Percentiles rank a stretch among this genome's conserved stretches.
Conservation (phyloP, 2,113 vertebrate genomes). For the Balaeniceps rex region DNA sequence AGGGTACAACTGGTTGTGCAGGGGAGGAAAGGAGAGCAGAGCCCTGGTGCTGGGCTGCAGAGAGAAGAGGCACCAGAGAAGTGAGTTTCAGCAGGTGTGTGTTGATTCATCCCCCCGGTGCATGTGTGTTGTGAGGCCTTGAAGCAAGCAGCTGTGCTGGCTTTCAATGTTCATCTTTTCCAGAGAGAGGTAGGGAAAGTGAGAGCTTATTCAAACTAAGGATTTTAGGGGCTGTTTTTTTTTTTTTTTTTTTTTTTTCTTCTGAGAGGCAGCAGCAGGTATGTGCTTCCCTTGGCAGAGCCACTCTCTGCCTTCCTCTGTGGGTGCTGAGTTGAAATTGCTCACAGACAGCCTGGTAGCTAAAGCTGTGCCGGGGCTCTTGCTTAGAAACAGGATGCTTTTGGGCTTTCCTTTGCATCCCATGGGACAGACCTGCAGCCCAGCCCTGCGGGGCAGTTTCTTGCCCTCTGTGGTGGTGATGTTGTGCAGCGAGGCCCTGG, state of each 20-base stretch:
- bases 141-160: not conserved
- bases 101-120: not conserved
- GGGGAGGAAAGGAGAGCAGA: not conserved
- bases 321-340: not conserved
- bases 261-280: not conserved
- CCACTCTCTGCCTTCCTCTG: not conserved
- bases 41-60: not conserved
- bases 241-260: not conserved
- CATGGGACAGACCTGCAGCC: not conserved
- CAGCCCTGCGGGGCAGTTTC: accelerated
- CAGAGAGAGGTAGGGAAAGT: not conserved
- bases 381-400: not conserved
- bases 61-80: not conserved
- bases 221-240: not conserved
- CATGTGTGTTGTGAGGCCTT: no score
- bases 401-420: not conserved
- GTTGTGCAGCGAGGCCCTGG: not conserved
- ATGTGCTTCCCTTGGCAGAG: not conserved
- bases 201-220: not conserved
- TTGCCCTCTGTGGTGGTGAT: accelerated
- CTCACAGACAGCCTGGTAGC: not conserved
- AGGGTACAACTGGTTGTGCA: not conserved
- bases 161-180: not conserved
- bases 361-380: not conserved
- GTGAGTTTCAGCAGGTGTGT: not conserved